These are phyloP conservation scores for Athrips mouffetella DNA, from an alignment of 2,888 invertebrate species.

Conservation along the genomic window DNA sequence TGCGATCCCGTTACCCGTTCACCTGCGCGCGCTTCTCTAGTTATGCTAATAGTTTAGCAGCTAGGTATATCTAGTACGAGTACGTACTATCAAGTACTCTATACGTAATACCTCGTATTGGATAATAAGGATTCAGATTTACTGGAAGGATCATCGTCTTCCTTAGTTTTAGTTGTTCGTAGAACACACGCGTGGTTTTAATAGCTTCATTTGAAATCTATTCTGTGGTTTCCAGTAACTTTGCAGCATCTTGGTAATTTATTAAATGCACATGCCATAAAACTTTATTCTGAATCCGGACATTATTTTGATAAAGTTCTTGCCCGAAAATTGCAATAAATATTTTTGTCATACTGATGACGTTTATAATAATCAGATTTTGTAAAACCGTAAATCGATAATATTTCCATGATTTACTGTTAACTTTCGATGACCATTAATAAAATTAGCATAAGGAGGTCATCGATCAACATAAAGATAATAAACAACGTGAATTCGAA, in stretches of 20 bases:
- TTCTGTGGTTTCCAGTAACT: no score
- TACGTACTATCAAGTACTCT: neutral
- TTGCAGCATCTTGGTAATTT: no score
- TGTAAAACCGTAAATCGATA: neutral
- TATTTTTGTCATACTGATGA: neutral
- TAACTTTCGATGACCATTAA: neutral
- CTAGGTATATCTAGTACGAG: slow-evolving; percentile 41
- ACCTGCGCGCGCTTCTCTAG: slow-evolving; percentile 74
- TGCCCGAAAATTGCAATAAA: neutral
- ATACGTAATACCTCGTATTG: slow-evolving; percentile 40
- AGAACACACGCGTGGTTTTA: neutral
- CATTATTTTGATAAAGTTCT: no score
- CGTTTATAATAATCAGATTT: neutral
- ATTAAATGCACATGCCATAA: no score
- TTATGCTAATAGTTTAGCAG: slow-evolving; percentile 70
- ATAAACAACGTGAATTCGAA: neutral
- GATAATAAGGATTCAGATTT: slow-evolving; percentile 41
- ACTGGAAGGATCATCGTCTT: slow-evolving; percentile 12
- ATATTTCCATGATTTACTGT: no score
- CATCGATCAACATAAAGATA: neutral
- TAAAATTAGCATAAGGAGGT: neutral
- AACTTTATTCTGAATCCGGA: no score
- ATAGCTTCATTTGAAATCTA: no score
- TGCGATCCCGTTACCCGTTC: slow-evolving; percentile 68
- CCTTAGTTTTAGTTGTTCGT: neutral